Evolutionary conservation across 2,797 vertebrate genomes (phyloP), one percentile per base, ranked within the genome.

Genomic region (Anniella stebbinsi): DNA sequence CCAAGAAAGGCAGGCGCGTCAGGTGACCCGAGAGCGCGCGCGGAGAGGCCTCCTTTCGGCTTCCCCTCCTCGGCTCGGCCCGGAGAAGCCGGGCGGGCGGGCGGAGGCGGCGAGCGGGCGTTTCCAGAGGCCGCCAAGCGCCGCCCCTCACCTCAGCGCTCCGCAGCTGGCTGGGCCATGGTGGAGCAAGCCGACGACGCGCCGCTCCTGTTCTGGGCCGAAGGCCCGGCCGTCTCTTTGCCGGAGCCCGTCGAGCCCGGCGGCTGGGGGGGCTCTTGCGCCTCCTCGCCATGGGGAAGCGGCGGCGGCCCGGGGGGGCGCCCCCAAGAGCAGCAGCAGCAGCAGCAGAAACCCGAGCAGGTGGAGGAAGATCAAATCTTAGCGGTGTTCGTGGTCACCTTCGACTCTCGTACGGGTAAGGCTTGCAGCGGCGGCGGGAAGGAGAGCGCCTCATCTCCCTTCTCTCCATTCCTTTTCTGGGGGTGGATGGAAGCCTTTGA

Each of bases 311-410:
- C 89, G 89, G 76, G 57, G 51, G 96, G 94, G 89, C 95, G 90
- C 18, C 63, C 41, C 57, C 70, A 30, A 23, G 57, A 66, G 18
- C 60, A 17, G 90, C 96, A 94, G 63, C 33, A 94, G 63, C 33
- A 15, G 72, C 93, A 93, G 7, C 51, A 92, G 95, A 91, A 91
- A 69, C 80, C 51, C 96, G 89, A 41, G 80, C 89, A 98, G 94
- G 98, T 98, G 97, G 99, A 99, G 93, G 98, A 99, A 92, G 99
- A 99, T 92, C 99, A 99, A 96, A 98, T 99, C 94, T 97, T 99
- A 95, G 97, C 99, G 1, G 98, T 99, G 88, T 99, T 99, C 88
- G 98, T 99, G 91, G 98, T 99, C 67, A 99, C 99, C 80, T 99
- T 99, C 97, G 98, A 99, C 87, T 98, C 99, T 1, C 98, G 99